Evolutionary conservation across 2,113 vertebrate genomes (phyloP), one percentile per base, ranked within the genome.

Genomic region (Morone saxatilis): DNA sequence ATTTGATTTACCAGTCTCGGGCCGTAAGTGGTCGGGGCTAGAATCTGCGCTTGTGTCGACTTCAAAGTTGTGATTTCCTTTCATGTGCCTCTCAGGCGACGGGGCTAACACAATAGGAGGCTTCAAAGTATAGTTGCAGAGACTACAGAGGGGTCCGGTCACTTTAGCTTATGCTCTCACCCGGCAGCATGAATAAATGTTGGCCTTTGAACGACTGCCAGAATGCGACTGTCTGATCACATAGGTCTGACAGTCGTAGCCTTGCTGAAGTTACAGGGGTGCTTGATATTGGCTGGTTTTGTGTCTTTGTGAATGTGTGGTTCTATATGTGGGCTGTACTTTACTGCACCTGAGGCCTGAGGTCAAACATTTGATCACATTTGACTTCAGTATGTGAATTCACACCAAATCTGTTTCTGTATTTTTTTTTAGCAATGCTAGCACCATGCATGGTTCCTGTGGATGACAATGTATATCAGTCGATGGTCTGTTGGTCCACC

Each of bases 71-170:
- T n/a, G 6, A 45, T 78, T 51, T 71, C 78, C 93, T 95, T 95
- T 95, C 91, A 93, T 95, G 87, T 92, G 76, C 57, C 79, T 86
- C 90, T 92, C 92, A 78, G 91, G 83, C 78, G 45, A 88, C 19
- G 73, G 70, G 76, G 57, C 76, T 7, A 60, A 84, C 74, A 92
- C 93, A 93, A 91, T 84, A n/a, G 83, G 74, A 62, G 79, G 83
- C 92, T 94, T 95, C 93, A 95, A 94, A 94, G 94, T 90, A 67
- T 45, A 63, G 66, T 67, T 69, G 38, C 57, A 70, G 61, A 71
- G 71, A 96, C 81, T 93, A 95, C 0, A 95, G 96, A 95, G 96
- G 96, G 59, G 94, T 91, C 91, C 81, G 80, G 78, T 87, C 87
- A 76, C 73, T 91, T 80, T 86, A 67, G 80, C 82, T 81, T 72